Evolutionary conservation across 2,888 invertebrate species (phyloP).

Genomic region (Apodemia mormo): DNA sequence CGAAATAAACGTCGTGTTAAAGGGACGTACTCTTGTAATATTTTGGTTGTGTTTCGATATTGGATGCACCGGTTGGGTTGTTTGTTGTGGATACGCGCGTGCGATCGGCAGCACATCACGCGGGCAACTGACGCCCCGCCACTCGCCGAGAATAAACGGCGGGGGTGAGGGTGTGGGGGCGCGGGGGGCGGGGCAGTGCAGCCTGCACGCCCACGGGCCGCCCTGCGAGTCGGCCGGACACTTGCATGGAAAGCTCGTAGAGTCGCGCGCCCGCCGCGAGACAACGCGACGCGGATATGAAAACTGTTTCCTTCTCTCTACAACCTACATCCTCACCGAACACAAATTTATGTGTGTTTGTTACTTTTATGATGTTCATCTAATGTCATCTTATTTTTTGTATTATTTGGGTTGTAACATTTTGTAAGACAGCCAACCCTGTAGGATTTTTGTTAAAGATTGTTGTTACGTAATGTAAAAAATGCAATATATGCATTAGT

Average conservation of each 20-base stretch:
- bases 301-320: slow-evolving; percentile 24
- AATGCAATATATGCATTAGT: too few species aligned
- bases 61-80: slow-evolving; percentile 71
- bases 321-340: background rate
- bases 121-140: slow-evolving; percentile 77
- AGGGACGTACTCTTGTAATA: slow-evolving; percentile 45
- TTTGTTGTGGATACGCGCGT: slow-evolving; percentile 58
- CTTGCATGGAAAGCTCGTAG: slow-evolving; percentile 37
- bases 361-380: too few species aligned
- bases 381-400: too few species aligned
- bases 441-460: too few species aligned
- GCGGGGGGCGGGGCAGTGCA: slow-evolving; percentile 53
- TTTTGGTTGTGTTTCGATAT: slow-evolving; percentile 60
- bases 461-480: too few species aligned
- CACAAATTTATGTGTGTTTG: too few species aligned
- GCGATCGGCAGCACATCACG: slow-evolving; percentile 70
- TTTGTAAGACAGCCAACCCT: too few species aligned
- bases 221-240: slow-evolving; percentile 54
- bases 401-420: too few species aligned
- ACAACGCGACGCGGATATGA: slow-evolving; percentile 27
- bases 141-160: slow-evolving; percentile 76
- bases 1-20: slow-evolving; percentile 31
- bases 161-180: slow-evolving; percentile 57
- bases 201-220: slow-evolving; percentile 78
- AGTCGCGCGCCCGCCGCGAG: slow-evolving; percentile 24